phyloP scores from a whole-genome alignment of 2,113 vertebrate genomes.

The Ciconia maguari region DNA sequence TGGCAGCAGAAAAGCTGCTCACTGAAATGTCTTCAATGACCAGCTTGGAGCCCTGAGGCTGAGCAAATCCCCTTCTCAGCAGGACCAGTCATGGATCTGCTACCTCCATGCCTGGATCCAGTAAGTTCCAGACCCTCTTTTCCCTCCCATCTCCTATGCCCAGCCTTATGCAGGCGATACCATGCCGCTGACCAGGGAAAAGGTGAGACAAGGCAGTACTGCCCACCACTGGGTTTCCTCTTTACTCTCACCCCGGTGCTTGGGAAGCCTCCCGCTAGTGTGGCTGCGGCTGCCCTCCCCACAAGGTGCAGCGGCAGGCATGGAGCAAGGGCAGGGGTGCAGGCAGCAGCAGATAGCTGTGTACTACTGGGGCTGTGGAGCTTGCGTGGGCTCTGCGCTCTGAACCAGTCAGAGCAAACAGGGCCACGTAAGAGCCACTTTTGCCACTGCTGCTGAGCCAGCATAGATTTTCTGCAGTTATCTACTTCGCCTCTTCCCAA shows the following conservation, averaged over 20 bases:
- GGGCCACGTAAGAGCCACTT: background rate
- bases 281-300: background rate
- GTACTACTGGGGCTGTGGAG: rapidly evolving
- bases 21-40: background rate
- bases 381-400: rapidly evolving
- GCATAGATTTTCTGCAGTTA: background rate
- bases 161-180: background rate
- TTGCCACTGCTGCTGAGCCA: background rate
- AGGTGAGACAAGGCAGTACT: background rate
- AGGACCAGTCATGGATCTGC: background rate
- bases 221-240: background rate
- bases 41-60: background rate
- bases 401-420: background rate
- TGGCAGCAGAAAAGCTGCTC: background rate
- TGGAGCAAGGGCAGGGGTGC: rapidly evolving
- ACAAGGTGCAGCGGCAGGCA: no score
- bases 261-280: background rate
- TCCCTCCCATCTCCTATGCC: background rate
- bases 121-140: background rate
- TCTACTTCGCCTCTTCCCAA: background rate
- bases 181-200: background rate
- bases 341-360: background rate
- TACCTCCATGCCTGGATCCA: background rate
- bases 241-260: background rate
- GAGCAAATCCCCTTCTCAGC: background rate